phyloP scores from a whole-genome alignment of 2,113 vertebrate species.

The Oenanthe melanoleuca region DNA sequence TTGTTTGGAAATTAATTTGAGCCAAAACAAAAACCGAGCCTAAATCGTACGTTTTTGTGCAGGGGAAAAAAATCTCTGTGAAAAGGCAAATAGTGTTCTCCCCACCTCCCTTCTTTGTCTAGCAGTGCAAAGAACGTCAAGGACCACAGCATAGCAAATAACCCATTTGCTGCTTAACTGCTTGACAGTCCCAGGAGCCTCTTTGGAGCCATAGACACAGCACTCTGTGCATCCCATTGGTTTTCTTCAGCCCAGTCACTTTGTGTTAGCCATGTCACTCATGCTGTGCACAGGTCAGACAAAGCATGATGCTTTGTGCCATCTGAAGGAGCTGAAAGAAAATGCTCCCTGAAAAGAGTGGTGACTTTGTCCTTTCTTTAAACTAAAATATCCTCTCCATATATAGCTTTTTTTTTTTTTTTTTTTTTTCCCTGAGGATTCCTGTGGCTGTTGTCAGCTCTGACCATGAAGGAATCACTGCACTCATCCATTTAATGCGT shows the following conservation, averaged over 20 bases:
- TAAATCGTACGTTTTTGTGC: background rate
- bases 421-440: background rate
- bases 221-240: background rate
- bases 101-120: background rate
- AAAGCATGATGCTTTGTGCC: background rate
- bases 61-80: background rate
- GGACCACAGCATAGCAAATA: background rate
- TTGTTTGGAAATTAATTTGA: constrained; percentile 32
- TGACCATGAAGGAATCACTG: background rate
- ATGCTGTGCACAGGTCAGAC: background rate
- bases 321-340: background rate
- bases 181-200: background rate
- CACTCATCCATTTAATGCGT: background rate
- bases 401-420: fast-evolving
- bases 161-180: background rate
- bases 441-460: background rate
- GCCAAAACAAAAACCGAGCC: constrained; percentile 16
- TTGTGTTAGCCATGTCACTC: background rate
- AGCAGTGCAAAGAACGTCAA: background rate
- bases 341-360: background rate
- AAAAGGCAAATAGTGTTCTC: background rate
- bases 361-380: background rate
- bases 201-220: background rate
- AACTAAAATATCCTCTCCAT: background rate
- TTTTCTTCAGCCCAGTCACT: constrained; percentile 5